Evolutionary conservation across 2,888 invertebrate genomes (phyloP).

Genomic region (Torymus auratus): DNA sequence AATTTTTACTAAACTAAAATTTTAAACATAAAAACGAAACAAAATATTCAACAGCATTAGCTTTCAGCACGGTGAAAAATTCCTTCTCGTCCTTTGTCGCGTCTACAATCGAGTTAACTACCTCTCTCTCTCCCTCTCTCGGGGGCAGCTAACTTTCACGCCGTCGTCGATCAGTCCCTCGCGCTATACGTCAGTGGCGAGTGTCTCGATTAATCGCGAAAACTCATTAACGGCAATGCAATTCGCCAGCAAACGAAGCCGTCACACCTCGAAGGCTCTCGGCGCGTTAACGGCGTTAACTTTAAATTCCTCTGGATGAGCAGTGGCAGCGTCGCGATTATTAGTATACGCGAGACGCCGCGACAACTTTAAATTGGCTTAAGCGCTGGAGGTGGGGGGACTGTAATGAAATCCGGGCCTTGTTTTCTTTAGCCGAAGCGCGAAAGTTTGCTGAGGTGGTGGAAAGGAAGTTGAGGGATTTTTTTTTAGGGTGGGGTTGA

Average conservation of each 20-base stretch:
- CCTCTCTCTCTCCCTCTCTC: no score
- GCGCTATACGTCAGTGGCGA: no score
- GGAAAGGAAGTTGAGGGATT: no score
- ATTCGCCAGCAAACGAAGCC: conserved; percentile 43
- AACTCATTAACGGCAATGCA: conserved; percentile 47
- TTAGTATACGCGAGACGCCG: conserved; percentile 33
- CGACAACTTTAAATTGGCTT: conserved; percentile 44
- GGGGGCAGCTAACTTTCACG: conserved; percentile 3
- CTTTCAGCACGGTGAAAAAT: no score
- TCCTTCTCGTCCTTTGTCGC: no score
- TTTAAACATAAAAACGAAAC: no score
- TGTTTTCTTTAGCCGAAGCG: conserved; percentile 14
- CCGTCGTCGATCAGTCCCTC: conserved; percentile 23
- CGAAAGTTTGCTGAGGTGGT: no score
- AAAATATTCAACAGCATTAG: no score
- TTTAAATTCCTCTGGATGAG: conserved; percentile 42
- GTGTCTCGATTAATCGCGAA: conserved; percentile 27
- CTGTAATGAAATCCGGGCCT: conserved; percentile 7
- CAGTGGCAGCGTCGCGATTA: conserved; percentile 2
- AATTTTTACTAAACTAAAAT: no score
- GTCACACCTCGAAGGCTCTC: conserved; percentile 1
- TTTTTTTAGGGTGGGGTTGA: no score
- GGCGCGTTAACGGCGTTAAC: conserved; percentile 26
- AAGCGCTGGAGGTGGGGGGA: neutral
- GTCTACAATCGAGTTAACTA: no score